A percentile compares a stretch with the other conserved stretches of the same genome.
These are phyloP conservation scores for Diorhabda sublineata DNA, from an alignment of 1,140 invertebrate genomes.

Conservation along the genomic window DNA sequence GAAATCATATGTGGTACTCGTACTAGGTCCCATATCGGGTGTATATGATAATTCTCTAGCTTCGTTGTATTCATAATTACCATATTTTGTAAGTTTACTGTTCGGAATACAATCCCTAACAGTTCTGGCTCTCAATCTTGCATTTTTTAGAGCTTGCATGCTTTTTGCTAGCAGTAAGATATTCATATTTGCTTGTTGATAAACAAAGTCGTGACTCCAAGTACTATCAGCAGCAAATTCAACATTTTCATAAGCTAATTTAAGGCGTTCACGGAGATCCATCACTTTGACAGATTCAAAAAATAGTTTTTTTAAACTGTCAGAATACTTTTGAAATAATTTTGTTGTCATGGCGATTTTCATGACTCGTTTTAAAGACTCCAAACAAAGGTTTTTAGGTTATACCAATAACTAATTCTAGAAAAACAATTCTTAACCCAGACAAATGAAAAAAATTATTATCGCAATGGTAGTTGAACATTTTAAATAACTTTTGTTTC, in stretches of 20 bases:
- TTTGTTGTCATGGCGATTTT: too few species aligned
- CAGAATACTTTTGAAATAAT: too few species aligned
- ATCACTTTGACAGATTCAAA: background rate
- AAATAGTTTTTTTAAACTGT: too few species aligned
- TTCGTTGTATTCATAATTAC: slow-evolving; percentile 40
- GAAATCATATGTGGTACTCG: slow-evolving; percentile 11
- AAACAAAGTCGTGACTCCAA: slow-evolving; percentile 11
- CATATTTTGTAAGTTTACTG: slow-evolving; percentile 40
- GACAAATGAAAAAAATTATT: too few species aligned
- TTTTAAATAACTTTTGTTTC: too few species aligned
- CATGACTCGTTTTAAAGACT: too few species aligned
- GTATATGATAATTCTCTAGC: slow-evolving; percentile 40
- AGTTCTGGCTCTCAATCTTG: slow-evolving; percentile 22
- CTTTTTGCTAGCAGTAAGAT: slow-evolving; percentile 3
- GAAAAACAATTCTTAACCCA: too few species aligned
- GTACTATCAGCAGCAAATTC: slow-evolving; percentile 13
- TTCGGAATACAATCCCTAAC: slow-evolving; percentile 42
- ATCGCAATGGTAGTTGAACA: too few species aligned
- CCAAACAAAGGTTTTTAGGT: too few species aligned
- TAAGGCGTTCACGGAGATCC: slow-evolving; percentile 16
- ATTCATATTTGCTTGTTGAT: slow-evolving; percentile 10
- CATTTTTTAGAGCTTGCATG: slow-evolving; percentile 5
- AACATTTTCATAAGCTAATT: slow-evolving; percentile 21
- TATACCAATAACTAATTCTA: too few species aligned
- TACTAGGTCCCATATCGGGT: slow-evolving; percentile 18